phyloP scores from a whole-genome alignment of 2,113 vertebrate species.

The Promerops cafer region DNA sequence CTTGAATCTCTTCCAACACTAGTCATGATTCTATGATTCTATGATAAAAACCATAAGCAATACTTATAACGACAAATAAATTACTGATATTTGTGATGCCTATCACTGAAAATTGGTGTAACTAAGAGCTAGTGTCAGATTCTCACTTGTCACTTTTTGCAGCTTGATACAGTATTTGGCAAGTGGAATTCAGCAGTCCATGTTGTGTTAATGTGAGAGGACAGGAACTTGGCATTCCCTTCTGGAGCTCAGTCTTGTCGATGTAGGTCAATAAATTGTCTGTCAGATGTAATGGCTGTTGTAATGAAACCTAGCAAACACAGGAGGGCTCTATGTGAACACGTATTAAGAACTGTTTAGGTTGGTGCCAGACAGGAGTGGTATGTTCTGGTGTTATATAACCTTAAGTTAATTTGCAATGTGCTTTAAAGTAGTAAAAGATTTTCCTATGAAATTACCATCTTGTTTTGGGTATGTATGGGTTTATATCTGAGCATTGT shows the following conservation, averaged over 20 bases:
- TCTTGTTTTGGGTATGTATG: not conserved
- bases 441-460: not conserved
- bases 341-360: not conserved
- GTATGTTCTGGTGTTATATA: not conserved
- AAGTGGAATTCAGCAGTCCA: not conserved
- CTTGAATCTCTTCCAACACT: not conserved
- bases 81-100: not conserved
- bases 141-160: not conserved
- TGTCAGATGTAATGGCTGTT: not conserved
- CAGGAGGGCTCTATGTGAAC: conserved; percentile 43
- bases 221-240: not conserved
- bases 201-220: not conserved
- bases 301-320: conserved; percentile 13
- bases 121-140: not conserved
- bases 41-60: not conserved
- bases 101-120: not conserved
- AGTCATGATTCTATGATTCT: not conserved
- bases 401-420: not conserved
- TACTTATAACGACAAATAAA: not conserved
- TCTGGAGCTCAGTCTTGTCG: not conserved
- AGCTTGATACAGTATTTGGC: not conserved
- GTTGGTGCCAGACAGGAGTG: not conserved
- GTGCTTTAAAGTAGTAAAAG: not conserved
- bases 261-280: not conserved
- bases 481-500: not conserved